A percentile compares a stretch with the other conserved stretches of the same genome.
Conservation (phyloP, 2,888 invertebrate species). For the Oxyscelio sp. region DNA sequence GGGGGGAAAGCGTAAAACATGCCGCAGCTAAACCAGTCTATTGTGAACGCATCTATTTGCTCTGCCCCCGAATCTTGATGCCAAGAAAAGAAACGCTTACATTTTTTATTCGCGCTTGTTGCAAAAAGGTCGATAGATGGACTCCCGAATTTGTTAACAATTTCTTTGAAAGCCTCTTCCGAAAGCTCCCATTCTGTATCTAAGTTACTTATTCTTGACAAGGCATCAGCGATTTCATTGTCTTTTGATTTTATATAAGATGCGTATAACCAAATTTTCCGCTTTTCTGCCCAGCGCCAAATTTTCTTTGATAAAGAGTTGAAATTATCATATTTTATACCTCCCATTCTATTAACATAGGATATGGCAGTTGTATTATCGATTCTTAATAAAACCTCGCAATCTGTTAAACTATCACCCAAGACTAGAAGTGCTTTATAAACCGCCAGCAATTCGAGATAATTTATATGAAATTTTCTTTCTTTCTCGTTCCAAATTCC, state of each 20-base stretch:
- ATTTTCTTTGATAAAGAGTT: conserved; percentile 53
- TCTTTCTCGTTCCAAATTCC: not conserved
- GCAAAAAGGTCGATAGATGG: conserved; percentile 14
- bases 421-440: conserved; percentile 51
- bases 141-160: conserved; percentile 43
- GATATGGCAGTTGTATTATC: conserved; percentile 74
- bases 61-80: conserved; percentile 28
- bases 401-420: conserved; percentile 30
- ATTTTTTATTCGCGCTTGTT: conserved; percentile 40
- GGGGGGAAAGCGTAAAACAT: conserved; percentile 16
- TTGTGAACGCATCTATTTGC: conserved; percentile 51
- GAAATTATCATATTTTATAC: conserved; percentile 69
- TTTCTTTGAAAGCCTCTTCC: conserved; percentile 22
- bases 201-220: conserved; percentile 55
- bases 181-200: conserved; percentile 72
- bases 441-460: not conserved
- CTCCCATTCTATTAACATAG: conserved; percentile 72
- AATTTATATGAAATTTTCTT: conserved; percentile 4
- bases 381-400: conserved; percentile 60
- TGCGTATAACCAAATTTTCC: conserved; percentile 59
- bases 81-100: conserved; percentile 48
- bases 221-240: conserved; percentile 61
- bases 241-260: conserved; percentile 58
- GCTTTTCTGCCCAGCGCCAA: conserved; percentile 69
- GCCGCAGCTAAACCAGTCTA: conserved; percentile 31